Base-by-base conservation (phyloP, 2,888 invertebrate species). In the Melieria picta region DNA sequence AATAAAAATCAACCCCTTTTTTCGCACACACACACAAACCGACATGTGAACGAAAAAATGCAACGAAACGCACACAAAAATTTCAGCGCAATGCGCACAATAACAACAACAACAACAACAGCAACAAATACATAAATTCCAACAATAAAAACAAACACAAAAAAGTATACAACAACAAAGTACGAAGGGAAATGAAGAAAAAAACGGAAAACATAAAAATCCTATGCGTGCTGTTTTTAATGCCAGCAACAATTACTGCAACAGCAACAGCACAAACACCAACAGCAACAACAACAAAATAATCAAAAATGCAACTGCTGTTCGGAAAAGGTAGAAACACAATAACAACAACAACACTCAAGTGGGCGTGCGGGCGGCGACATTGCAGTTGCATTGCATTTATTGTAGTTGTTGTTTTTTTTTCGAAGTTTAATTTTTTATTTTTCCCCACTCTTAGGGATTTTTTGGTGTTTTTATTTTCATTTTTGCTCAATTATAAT, bases 311-410 rank as follows among this genome's bases (percentile, higher is more conserved):
- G 55, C 64, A 48, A 55, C 43, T 46, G 67, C 65, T 65, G 66
- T 60, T 10, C 30, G 10, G 42, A 16, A 60, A 82, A 82, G 81
- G 82, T 83, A 82, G 82, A 83, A 45, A 52, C 55, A 65, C 30
- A 16, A 45, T 50, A 50, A 61, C 10, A 60, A 11, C 11, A 71
- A 61, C 13, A 52, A 65, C 2, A 30, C 30, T 30, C 30, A 30
- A 30, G 30, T 30, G 30, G 30, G 30, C 30, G 1, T 30, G 76
- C 77, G 77, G 52, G 48, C 77, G 78, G 76, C 82, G 80, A 81
- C 82, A 82, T 83, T 82, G 81, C 83, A 83, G 82, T 82, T 83
- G 80, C 78, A 79, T 79, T 80, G 78, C 77, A 77, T 79, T 80
- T 65, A 11, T 58, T 65, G 46, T 57, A 46, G 47, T 55, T 56